Percentiles rank a stretch among this genome's conserved stretches.
Evolutionary conservation across 2,797 vertebrate genomes (phyloP).

Genomic region (Xyrichtys novacula): DNA sequence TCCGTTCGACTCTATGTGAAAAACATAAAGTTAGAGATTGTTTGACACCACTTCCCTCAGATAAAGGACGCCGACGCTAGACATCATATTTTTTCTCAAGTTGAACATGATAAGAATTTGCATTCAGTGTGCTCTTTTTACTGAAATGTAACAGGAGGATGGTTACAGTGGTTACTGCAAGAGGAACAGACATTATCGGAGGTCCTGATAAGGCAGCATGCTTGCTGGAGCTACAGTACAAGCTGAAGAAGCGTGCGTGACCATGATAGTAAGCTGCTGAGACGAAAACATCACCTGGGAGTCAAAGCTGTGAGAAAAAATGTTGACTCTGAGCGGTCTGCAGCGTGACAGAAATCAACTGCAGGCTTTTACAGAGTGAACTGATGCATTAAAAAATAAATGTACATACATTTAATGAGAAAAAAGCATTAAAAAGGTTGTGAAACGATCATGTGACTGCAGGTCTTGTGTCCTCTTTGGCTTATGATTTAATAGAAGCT

Average conservation of each 20-base stretch:
- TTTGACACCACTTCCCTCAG: background rate
- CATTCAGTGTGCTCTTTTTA: slow-evolving; percentile 13
- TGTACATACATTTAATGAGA: background rate
- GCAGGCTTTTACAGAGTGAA: background rate
- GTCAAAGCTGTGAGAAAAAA: background rate
- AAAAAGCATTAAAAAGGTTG: background rate
- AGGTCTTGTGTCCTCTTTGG: background rate
- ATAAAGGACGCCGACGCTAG: background rate
- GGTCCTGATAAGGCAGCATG: slow-evolving; percentile 58
- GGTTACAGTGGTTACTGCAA: slow-evolving; percentile 49
- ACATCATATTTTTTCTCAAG: background rate
- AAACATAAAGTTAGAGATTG: background rate
- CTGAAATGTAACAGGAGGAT: slow-evolving; percentile 14
- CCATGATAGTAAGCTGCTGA: background rate
- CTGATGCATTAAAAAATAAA: background rate
- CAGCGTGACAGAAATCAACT: background rate
- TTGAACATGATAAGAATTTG: slow-evolving; percentile 20
- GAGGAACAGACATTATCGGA: slow-evolving; percentile 46
- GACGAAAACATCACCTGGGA: background rate
- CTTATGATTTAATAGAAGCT: background rate
- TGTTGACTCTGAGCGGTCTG: background rate
- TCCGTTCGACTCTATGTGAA: no score
- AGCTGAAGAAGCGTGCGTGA: slow-evolving; percentile 1
- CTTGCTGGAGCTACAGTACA: slow-evolving; percentile 4
- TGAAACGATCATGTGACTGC: background rate